Conservation (phyloP, 1,140 invertebrate species). For the Vollenhovia emeryi region DNA sequence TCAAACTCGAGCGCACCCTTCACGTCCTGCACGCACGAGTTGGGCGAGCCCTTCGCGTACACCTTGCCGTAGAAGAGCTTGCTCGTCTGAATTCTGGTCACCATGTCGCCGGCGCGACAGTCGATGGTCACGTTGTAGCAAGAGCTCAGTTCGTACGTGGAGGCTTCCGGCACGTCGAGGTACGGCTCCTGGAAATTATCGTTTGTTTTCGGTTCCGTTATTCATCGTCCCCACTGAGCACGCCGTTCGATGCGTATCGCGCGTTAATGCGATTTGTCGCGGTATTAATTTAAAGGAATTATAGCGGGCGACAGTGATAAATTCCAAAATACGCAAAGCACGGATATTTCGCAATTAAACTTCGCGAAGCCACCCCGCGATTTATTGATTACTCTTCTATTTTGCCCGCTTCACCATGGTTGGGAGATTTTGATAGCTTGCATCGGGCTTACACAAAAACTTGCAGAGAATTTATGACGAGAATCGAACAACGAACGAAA, state of each 20-base stretch:
- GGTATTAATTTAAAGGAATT: slow-evolving; percentile 52
- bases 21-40: slow-evolving; percentile 95
- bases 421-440: slow-evolving; percentile 37
- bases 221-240: background rate
- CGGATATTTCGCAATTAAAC: slow-evolving; percentile 44
- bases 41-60: slow-evolving; percentile 96
- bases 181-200: slow-evolving; percentile 91
- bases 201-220: slow-evolving; percentile 48
- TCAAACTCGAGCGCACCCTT: slow-evolving; percentile 94
- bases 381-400: slow-evolving; percentile 40
- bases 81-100: slow-evolving; percentile 95
- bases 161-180: slow-evolving; percentile 94
- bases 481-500: slow-evolving; percentile 28
- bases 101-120: slow-evolving; percentile 96
- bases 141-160: slow-evolving; percentile 96
- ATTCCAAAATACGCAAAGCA: slow-evolving; percentile 24
- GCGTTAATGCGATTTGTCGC: slow-evolving; percentile 45
- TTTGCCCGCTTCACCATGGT: slow-evolving; percentile 27
- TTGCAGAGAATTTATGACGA: slow-evolving; percentile 40
- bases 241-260: background rate
- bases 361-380: slow-evolving; percentile 16
- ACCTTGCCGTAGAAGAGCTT: slow-evolving; percentile 97
- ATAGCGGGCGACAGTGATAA: slow-evolving; percentile 21
- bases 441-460: slow-evolving; percentile 45
- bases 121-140: slow-evolving; percentile 98